Evolutionary conservation across 2,888 invertebrate species (phyloP).

Genomic region (Argyresthia albistria): DNA sequence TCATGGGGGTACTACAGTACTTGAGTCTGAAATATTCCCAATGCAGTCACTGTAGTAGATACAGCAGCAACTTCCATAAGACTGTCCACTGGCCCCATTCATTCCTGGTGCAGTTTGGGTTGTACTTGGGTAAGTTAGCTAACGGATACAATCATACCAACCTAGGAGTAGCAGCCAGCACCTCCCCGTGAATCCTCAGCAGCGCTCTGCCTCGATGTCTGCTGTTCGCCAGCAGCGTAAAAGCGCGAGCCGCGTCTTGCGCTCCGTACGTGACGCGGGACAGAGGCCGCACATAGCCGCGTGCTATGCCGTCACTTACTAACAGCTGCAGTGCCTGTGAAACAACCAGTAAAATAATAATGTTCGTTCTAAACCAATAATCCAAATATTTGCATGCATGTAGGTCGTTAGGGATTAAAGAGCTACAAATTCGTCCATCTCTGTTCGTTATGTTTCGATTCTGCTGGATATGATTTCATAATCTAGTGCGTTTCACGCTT

Average conservation of each 20-base stretch:
- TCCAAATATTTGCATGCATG: not conserved
- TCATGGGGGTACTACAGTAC: too few species aligned
- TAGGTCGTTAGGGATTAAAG: too few species aligned
- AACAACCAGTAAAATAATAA: not conserved
- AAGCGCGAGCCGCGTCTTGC: not conserved
- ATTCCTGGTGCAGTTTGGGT: too few species aligned
- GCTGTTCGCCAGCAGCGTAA: not conserved
- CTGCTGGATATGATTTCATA: too few species aligned
- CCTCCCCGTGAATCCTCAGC: not conserved
- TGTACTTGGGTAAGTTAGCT: too few species aligned
- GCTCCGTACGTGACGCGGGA: not conserved
- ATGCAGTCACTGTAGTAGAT: too few species aligned
- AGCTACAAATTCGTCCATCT: too few species aligned
- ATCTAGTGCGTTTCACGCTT: too few species aligned
- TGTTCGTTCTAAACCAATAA: not conserved
- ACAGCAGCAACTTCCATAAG: too few species aligned
- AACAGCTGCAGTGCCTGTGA: conserved; percentile 3
- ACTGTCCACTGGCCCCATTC: too few species aligned
- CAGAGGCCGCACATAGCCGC: conserved; percentile 4
- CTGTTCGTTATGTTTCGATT: too few species aligned
- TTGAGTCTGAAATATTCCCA: too few species aligned
- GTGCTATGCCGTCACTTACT: conserved; percentile 3
- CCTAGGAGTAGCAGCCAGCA: not conserved
- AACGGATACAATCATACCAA: not conserved
- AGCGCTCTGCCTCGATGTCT: conserved; percentile 2